Evolutionary conservation across 1,140 invertebrate species (phyloP), one percentile per base, ranked within the genome.

Genomic region (Fopius arisanus): DNA sequence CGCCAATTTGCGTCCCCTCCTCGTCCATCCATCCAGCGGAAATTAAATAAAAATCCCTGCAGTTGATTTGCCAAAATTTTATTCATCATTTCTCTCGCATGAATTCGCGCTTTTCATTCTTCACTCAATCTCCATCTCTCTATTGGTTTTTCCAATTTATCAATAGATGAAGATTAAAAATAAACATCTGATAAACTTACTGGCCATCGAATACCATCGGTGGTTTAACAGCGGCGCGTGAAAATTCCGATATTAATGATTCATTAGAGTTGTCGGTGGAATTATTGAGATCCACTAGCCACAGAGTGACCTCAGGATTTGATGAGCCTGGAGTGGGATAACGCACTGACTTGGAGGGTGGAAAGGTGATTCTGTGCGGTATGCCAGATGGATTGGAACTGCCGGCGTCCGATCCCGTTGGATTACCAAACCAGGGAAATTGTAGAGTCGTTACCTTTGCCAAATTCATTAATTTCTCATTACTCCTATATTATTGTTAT

Each of bases 21-120:
- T 92, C 89, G 76, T 93, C 93, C 66, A 95, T 91, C 96, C 96
- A 98, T 67, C 93, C 91, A 19, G 96, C 95, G 70, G 95, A 95
- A 82, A 95, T 97, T 80, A 98, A 88, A 88, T 98, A 98, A 87
- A 95, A 94, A 79, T 98, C 96, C 83, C 96, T 98, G 87, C 88
- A 78, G 23, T 10, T 59, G 14, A 59, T 26, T 59, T 26, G 3
- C 7, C 3, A 3, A 26, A 48, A 48, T 48, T 59, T 59, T 26
- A 59, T 48, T 48, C 6, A n/a, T 48, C n/a, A n/a, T 48, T 6
- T 16, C n/a, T n/a, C n/a, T n/a, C n/a, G n/a, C n/a, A n/a, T n/a
- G n/a, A n/a, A n/a, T n/a, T n/a, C n/a, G n/a, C n/a, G n/a, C n/a
- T n/a, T n/a, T n/a, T n/a, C n/a, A n/a, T n/a, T n/a, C n/a, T n/a